Percentiles rank a stretch among this genome's conserved stretches.
phyloP scores from a whole-genome alignment of 2,888 invertebrate genomes.

The Pachycephus smyrnensis region DNA sequence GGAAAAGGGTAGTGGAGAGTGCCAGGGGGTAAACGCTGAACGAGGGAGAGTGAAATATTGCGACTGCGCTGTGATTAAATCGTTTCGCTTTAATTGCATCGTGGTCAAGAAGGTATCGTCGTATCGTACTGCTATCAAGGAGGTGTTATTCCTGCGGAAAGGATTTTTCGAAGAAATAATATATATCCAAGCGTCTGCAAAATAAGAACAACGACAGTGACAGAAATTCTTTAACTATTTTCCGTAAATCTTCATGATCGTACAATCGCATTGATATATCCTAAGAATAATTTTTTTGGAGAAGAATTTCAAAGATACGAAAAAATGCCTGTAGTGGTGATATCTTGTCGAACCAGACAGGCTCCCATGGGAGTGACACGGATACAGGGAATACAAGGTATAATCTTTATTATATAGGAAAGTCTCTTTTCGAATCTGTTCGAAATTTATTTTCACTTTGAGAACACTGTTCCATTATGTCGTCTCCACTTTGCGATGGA shows the following conservation, averaged over 20 bases:
- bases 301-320: too few relatives aligned
- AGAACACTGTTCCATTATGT: not conserved
- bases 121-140: not conserved
- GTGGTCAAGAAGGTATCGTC: slow-evolving; percentile 5
- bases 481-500: not conserved
- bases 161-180: not conserved
- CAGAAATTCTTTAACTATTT: not conserved
- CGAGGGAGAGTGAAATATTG: slow-evolving; percentile 21
- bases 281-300: not conserved
- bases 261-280: not conserved
- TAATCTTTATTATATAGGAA: not conserved
- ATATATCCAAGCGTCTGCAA: not conserved
- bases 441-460: not conserved
- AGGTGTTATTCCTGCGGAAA: not conserved
- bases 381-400: not conserved
- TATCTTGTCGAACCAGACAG: not conserved
- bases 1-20: slow-evolving; percentile 5
- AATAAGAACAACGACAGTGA: not conserved
- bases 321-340: too few relatives aligned
- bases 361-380: too few relatives aligned
- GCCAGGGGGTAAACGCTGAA: slow-evolving; percentile 2
- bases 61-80: slow-evolving; percentile 34
- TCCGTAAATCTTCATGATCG: not conserved
- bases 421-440: not conserved
- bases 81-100: slow-evolving; percentile 28